A percentile compares a stretch with the other conserved stretches of the same genome.
Evolutionary conservation across 2,113 vertebrate genomes (phyloP).

Genomic region (Uropsilus gracilis): DNA sequence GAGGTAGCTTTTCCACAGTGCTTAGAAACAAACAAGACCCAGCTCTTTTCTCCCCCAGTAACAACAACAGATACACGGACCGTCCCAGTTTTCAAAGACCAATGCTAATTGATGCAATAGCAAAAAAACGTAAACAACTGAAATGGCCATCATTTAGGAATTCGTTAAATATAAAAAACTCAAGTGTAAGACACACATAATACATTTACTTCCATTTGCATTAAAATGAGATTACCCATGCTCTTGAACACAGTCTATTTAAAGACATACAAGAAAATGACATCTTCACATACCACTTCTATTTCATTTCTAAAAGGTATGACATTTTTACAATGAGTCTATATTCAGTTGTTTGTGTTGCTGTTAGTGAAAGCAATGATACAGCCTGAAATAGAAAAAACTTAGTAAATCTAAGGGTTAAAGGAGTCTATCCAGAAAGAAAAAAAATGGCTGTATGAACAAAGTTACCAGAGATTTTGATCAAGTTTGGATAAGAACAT

Average conservation of each 20-base stretch:
- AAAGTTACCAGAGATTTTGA: neutral
- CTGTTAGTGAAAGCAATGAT: constrained; percentile 2
- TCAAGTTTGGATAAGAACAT: neutral
- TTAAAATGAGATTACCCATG: neutral
- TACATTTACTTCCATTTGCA: neutral
- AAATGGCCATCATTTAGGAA: neutral
- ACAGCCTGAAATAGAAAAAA: neutral
- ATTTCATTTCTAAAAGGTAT: neutral
- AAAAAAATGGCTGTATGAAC: neutral
- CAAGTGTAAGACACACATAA: neutral
- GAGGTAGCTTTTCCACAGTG: neutral
- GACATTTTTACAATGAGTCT: neutral
- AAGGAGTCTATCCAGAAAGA: neutral
- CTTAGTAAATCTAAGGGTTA: neutral
- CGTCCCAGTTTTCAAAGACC: neutral
- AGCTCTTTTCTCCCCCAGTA: neutral
- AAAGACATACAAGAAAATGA: neutral
- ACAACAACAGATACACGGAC: too few species aligned
- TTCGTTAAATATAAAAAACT: neutral
- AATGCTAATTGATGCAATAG: neutral
- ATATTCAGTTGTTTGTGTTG: neutral
- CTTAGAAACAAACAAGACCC: neutral
- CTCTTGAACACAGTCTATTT: neutral
- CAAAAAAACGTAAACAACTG: neutral
- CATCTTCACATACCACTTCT: neutral